Base-by-base conservation (phyloP, 1,140 invertebrate genomes). In the Oryzaephilus surinamensis region DNA sequence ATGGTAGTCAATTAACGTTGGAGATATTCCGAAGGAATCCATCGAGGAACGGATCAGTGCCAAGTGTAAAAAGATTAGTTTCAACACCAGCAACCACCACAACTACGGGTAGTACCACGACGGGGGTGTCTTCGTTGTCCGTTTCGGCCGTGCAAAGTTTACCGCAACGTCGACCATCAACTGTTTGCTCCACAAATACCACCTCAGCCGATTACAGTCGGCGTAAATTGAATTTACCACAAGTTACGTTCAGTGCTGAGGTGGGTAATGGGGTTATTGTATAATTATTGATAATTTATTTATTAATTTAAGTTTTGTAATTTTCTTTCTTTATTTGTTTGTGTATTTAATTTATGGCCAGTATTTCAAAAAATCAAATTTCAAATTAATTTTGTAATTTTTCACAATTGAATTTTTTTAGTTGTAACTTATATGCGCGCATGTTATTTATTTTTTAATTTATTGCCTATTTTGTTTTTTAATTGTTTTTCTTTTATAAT, bases 201-300 rank as follows among this genome's bases (percentile, higher is more conserved):
- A 55, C 64, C 5, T 69, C 69, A 3, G 44, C 71, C 11, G 72
- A 74, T 43, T 66, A 67, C 24, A 67, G 64, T 38, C 66, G 76
- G 50, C 65, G 72, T 55, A 70, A 76, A 43, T 61, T 80, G 10
- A 75, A 79, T 48, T 67, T 84, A 42, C 81, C 80, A 10, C 80
- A 84, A 66, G 80, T 88, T 54, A 83, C 83, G 18, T 87, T 86
- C 66, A 85, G 72, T 56, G 77, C 80, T 61, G 84, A 87, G 83
- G 80, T 84, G 69, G 80, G 79, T 82, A 79, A 69, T 47, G 75
- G 74, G 30, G 72, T 77, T 41, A 72, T 77, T 49, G 75, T 78
- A 44, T 77, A 61, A 61, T 40, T 28, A 14, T 35, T 21, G 13
- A 6, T 36, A 23, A n/a, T n/a, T n/a, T n/a, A n/a, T n/a, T n/a